Evolutionary conservation across 2,888 invertebrate genomes (phyloP), one percentile per base, ranked within the genome.

Genomic region (Listrodromus nycthemerus): DNA sequence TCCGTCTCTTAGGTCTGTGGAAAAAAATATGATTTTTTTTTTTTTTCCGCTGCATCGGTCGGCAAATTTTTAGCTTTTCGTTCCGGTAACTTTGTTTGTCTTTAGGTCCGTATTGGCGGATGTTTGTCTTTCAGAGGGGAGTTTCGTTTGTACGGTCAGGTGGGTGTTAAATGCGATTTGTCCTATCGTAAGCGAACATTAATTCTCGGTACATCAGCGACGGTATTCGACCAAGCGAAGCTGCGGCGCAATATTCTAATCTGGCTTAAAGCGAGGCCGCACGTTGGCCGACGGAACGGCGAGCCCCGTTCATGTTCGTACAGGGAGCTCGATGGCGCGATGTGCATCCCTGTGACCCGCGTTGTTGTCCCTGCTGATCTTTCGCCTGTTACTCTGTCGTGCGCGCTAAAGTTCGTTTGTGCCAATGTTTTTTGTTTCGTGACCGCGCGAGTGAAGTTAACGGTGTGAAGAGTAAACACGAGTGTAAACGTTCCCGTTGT

Each of bases 181-280:
- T 13, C 6, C 19, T 71, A 33, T 71, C 58, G 27, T 16, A 27
- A 30, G 10, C 61, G 41, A 73, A 55, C 41, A 50, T 21, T 55
- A 65, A 71, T 66, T 71, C 65, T 55, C 52, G 79, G 19, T 52
- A 55, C 41, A 65, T 65, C 65, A 37, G 52, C 67, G 66, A 58
- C 19, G 45, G 77, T 61, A 58, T 65, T 69, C 41, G 33, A 24
- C 70, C 37, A 1, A 21, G 19, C 55, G 37, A 65, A 30, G 70
- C 50, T 50, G 37, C 33, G 41, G 3, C 3, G 37, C 27, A 50
- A 33, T 65, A 63, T 63, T 52, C 78, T 52, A 66, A 71, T 71
- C 71, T 82, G 21, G 67, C 30, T 71, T 71, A 67, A 77, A 76
- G 33, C 58, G 71, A 27, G 58, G 24, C 33, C 50, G 7, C 65